Evolutionary conservation across 2,888 invertebrate species (phyloP).

Genomic region (Macrosoma leucophasiata): DNA sequence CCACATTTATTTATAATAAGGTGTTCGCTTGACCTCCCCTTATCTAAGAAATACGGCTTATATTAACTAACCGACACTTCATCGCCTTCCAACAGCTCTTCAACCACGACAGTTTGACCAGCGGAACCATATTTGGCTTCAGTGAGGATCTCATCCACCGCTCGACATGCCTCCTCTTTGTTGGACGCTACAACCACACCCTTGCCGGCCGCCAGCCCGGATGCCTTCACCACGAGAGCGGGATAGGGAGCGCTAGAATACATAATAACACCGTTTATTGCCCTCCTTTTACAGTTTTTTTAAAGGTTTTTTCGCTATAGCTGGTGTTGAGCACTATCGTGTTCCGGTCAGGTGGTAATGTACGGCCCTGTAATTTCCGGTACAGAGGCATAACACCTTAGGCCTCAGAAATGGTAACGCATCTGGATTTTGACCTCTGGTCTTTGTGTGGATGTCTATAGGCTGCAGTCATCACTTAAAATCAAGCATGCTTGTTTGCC

Average conservation of each 20-base stretch:
- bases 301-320: no score
- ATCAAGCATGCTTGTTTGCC: no score
- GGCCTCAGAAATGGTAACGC: no score
- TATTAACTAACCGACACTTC: constrained; percentile 89
- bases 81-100: constrained; percentile 93
- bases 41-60: background rate
- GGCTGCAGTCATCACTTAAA: no score
- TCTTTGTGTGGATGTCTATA: no score
- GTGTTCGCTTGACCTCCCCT: constrained; percentile 7
- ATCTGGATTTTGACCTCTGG: no score
- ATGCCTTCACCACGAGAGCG: constrained; percentile 95
- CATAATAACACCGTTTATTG: no score
- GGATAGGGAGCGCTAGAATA: constrained; percentile 82
- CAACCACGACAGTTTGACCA: constrained; percentile 89
- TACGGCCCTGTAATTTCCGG: no score
- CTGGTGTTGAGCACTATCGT: no score
- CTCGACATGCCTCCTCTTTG: constrained; percentile 86
- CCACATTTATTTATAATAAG: constrained; percentile 8
- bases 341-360: no score
- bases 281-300: no score
- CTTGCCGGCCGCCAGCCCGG: constrained; percentile 97
- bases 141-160: constrained; percentile 88
- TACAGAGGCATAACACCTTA: no score
- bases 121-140: constrained; percentile 88
- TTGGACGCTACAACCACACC: constrained; percentile 92